Evolutionary conservation across 2,888 invertebrate species (phyloP).

Genomic region (Stenurella melanura): DNA sequence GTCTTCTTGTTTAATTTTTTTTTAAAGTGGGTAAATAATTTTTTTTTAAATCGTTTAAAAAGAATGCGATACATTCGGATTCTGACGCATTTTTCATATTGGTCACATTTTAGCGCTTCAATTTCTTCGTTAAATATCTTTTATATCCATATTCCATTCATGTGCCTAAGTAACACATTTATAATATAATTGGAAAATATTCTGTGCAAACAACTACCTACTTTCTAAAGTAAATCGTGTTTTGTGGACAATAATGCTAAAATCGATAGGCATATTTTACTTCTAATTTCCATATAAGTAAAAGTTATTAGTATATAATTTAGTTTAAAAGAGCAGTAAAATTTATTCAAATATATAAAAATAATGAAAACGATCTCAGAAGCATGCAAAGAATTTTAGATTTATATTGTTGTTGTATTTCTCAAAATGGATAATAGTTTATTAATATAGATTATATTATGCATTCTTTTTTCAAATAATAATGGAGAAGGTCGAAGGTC

Average conservation of each 20-base stretch:
- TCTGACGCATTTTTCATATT: too few species aligned
- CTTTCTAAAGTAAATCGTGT: constrained; percentile 1
- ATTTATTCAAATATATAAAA: not conserved
- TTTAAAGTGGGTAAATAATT: too few species aligned
- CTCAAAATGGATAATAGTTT: not conserved
- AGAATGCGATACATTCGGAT: too few species aligned
- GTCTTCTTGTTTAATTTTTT: too few species aligned
- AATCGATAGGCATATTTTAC: not conserved
- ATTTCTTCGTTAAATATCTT: too few species aligned
- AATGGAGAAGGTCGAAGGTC: too few species aligned
- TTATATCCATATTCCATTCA: too few species aligned
- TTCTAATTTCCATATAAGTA: constrained; percentile 13
- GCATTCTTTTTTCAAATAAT: not conserved
- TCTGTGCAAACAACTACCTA: not conserved
- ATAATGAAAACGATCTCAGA: not conserved
- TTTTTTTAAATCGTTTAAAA: too few species aligned
- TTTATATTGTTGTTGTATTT: not conserved
- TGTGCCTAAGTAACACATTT: not conserved
- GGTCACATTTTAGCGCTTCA: too few species aligned
- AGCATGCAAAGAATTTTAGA: not conserved
- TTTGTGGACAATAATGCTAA: not conserved
- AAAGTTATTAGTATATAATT: constrained; percentile 21
- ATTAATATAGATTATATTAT: not conserved
- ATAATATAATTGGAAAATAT: not conserved
- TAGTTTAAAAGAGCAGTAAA: not conserved